These are phyloP conservation scores for Mirza zaza DNA, from an alignment of 2,113 vertebrate genomes.

Conservation along the genomic window DNA sequence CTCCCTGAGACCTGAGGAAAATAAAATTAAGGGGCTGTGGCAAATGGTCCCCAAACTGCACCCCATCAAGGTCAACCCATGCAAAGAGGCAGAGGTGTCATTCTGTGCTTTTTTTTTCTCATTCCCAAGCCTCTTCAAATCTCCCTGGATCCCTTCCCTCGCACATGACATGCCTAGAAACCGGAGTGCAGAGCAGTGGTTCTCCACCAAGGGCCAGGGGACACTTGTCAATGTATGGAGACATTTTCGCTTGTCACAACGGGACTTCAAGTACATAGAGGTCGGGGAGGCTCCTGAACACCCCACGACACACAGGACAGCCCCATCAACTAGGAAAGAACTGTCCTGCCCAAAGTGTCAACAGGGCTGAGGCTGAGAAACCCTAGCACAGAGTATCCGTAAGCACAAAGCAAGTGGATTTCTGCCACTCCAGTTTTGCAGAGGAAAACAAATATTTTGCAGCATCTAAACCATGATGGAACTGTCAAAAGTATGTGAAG, in stretches of 20 bases:
- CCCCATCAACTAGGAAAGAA: background rate
- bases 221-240: background rate
- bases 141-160: background rate
- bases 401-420: slow-evolving; percentile 8
- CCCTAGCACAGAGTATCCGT: background rate
- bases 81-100: background rate
- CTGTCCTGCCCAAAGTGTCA: background rate
- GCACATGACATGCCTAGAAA: background rate
- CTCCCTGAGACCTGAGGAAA: background rate
- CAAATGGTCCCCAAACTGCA: background rate
- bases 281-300: background rate
- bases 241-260: background rate
- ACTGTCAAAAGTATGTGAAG: slow-evolving; percentile 64
- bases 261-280: background rate
- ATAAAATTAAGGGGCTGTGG: background rate
- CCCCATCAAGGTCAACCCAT: background rate
- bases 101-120: background rate
- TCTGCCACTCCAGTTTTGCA: background rate
- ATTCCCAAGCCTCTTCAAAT: rapidly evolving
- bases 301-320: background rate
- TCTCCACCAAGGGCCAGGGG: background rate
- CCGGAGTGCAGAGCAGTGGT: background rate
- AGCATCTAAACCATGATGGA: slow-evolving; percentile 63
- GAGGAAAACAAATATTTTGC: slow-evolving; percentile 67
- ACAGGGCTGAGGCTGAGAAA: background rate